These are phyloP conservation scores for Eira barbara DNA, from an alignment of 2,113 vertebrate genomes.

Conservation along the genomic window DNA sequence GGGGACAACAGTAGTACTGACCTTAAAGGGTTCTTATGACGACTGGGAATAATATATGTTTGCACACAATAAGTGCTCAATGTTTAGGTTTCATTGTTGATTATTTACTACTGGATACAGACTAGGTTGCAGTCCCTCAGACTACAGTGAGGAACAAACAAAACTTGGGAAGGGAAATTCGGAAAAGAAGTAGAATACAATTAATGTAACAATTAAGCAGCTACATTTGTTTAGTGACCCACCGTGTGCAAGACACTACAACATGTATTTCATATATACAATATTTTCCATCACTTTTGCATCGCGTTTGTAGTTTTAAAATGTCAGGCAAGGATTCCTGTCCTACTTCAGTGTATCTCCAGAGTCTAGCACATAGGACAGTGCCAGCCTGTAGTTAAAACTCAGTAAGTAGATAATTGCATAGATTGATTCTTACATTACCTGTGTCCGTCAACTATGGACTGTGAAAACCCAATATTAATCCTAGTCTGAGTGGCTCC, in stretches of 20 bases:
- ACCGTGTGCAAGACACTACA: neutral
- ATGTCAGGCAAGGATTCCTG: neutral
- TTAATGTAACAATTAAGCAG: neutral
- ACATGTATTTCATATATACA: neutral
- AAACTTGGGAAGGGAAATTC: neutral
- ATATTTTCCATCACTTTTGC: neutral
- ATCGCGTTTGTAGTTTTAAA: neutral
- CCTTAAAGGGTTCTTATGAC: neutral
- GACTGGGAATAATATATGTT: neutral
- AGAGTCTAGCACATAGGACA: neutral
- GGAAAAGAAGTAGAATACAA: neutral
- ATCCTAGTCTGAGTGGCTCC: neutral
- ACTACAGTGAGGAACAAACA: neutral
- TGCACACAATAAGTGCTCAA: neutral
- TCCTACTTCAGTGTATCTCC: neutral
- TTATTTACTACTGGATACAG: neutral
- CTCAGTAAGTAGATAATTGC: neutral
- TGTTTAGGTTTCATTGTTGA: neutral
- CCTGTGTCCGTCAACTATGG: neutral
- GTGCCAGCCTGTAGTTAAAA: neutral
- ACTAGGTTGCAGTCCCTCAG: neutral
- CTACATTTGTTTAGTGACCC: neutral
- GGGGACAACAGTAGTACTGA: neutral
- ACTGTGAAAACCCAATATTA: neutral
- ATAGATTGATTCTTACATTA: neutral